These are phyloP conservation scores for Galagoides demidoff DNA, from an alignment of 2,797 vertebrate species.

Conservation along the genomic window DNA sequence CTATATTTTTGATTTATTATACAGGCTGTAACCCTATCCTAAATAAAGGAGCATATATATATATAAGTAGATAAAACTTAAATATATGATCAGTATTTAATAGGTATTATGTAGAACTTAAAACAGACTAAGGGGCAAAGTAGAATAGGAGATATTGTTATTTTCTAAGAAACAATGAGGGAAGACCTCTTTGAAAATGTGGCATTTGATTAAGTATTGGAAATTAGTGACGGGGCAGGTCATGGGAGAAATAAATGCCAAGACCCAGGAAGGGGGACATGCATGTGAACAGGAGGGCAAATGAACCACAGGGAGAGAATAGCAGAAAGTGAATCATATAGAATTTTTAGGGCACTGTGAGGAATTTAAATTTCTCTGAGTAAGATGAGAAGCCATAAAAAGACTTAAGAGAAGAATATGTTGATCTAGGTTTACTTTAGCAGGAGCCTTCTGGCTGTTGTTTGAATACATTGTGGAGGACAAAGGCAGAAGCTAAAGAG, in stretches of 20 bases:
- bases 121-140: background rate
- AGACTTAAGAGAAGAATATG: background rate
- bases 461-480: background rate
- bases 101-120: background rate
- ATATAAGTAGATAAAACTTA: background rate
- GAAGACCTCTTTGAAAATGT: background rate
- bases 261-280: background rate
- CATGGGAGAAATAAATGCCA: background rate
- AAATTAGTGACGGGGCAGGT: background rate
- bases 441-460: background rate
- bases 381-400: background rate
- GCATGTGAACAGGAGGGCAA: background rate
- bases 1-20: too few species aligned
- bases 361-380: background rate
- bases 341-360: background rate
- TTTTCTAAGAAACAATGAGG: background rate
- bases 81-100: background rate
- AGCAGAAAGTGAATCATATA: background rate
- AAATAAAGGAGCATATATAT: too few species aligned
- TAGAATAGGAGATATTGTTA: background rate
- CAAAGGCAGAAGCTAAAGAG: background rate
- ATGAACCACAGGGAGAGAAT: background rate
- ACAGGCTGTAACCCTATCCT: too few species aligned
- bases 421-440: background rate
- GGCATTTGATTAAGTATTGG: background rate